A percentile compares a stretch with the other conserved stretches of the same genome.
Conservation (phyloP, 1,140 invertebrate genomes). For the Leptonema lineaticorne region DNA sequence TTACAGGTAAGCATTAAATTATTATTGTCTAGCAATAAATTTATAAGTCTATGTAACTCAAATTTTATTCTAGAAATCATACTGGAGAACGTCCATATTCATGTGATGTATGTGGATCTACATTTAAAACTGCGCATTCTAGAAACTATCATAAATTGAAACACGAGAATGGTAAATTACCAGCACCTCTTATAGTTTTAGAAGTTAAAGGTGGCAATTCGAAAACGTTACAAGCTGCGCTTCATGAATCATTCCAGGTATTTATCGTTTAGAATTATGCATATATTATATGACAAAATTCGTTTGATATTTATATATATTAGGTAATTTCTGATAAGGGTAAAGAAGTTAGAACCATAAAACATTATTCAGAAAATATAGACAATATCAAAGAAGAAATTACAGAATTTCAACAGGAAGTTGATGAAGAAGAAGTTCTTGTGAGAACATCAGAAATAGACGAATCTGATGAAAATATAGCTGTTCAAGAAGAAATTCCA, state of each 20-base stretch:
- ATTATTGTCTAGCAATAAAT: background rate
- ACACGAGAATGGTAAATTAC: slow-evolving; percentile 21
- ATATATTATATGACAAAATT: no score
- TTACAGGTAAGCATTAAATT: slow-evolving; percentile 1
- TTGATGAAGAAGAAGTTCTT: slow-evolving; percentile 23
- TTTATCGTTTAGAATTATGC: no score
- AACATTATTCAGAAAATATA: background rate
- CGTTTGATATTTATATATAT: background rate
- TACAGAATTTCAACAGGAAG: slow-evolving; percentile 14
- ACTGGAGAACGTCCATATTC: slow-evolving; percentile 23
- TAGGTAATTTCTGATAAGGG: background rate
- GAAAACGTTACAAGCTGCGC: slow-evolving; percentile 1
- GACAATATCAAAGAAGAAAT: slow-evolving; percentile 21
- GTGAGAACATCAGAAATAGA: slow-evolving; percentile 19
- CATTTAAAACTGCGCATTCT: slow-evolving; percentile 26
- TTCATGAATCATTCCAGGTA: slow-evolving; percentile 8
- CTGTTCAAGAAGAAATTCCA: background rate
- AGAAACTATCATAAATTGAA: slow-evolving; percentile 20
- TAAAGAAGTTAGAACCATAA: background rate
- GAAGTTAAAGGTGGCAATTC: slow-evolving; percentile 20
- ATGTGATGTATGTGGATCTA: slow-evolving; percentile 12
- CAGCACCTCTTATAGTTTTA: slow-evolving; percentile 14
- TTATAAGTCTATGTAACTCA: background rate
- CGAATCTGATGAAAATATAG: slow-evolving; percentile 15
- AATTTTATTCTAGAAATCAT: slow-evolving; percentile 17